Evolutionary conservation across 2,888 invertebrate species (phyloP).

Genomic region (Allacma fusca): DNA sequence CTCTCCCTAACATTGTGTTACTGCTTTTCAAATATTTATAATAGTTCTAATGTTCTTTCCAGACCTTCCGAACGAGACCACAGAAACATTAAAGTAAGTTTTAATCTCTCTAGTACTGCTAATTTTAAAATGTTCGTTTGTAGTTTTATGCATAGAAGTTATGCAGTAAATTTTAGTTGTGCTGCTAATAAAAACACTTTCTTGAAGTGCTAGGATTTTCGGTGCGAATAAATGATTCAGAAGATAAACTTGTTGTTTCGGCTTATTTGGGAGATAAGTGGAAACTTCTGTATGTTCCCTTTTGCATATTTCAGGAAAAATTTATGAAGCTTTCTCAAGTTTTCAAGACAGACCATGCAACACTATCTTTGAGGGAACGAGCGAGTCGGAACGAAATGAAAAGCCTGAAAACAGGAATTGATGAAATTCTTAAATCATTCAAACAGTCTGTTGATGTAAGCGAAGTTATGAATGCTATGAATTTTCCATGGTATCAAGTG

Average conservation of each 20-base stretch:
- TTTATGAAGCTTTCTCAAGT: constrained; percentile 57
- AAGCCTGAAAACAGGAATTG: constrained; percentile 53
- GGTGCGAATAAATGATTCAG: too few species aligned
- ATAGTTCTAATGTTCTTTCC: too few species aligned
- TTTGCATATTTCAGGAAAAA: constrained; percentile 49
- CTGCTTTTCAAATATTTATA: neutral
- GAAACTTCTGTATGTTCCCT: too few species aligned
- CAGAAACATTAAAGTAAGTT: constrained; percentile 40
- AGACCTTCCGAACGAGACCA: constrained; percentile 3
- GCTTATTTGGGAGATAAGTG: too few species aligned
- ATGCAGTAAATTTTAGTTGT: too few species aligned
- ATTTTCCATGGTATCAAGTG: neutral
- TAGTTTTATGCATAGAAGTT: too few species aligned
- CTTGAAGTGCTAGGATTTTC: too few species aligned
- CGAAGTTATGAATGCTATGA: neutral
- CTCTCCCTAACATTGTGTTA: neutral
- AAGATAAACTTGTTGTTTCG: too few species aligned
- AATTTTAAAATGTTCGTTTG: too few species aligned
- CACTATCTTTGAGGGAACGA: constrained; percentile 48
- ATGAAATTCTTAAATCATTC: constrained; percentile 50
- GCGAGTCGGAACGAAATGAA: constrained; percentile 48
- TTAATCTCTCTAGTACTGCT: too few species aligned
- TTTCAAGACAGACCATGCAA: constrained; percentile 58
- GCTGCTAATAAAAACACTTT: too few species aligned
- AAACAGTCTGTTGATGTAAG: constrained; percentile 34